Conservation (phyloP, 2,888 invertebrate genomes). For the Encarsia formosa region DNA sequence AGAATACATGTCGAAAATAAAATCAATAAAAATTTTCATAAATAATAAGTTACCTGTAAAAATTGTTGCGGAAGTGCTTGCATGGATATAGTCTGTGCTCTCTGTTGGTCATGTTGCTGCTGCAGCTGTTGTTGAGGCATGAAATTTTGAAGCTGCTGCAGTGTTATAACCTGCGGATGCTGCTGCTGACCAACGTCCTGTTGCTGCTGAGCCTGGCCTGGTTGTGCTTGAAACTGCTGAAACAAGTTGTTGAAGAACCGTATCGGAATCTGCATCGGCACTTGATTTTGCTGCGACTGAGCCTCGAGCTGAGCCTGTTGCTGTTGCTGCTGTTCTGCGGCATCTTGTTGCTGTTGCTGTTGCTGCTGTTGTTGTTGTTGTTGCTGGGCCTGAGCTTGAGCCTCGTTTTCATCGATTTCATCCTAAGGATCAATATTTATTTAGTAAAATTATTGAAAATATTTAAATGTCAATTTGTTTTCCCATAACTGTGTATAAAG, state of each 20-base stretch:
- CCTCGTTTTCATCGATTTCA: conserved; percentile 42
- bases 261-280: conserved; percentile 44
- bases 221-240: conserved; percentile 47
- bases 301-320: conserved; percentile 33
- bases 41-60: conserved; percentile 47
- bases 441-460: too few species aligned
- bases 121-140: conserved; percentile 49
- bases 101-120: conserved; percentile 46
- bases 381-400: conserved; percentile 23
- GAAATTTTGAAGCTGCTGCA: conserved; percentile 53
- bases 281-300: conserved; percentile 35
- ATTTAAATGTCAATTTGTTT: too few species aligned
- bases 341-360: conserved; percentile 34
- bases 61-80: conserved; percentile 56
- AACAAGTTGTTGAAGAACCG: conserved; percentile 46
- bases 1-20: not conserved
- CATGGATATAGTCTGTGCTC: conserved; percentile 50
- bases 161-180: conserved; percentile 52
- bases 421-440: too few species aligned
- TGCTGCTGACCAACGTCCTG: conserved; percentile 39
- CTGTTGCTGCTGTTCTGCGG: conserved; percentile 38
- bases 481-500: too few species aligned
- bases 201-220: conserved; percentile 47
- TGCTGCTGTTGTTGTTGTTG: conserved; percentile 30
- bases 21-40: not conserved